Base-by-base conservation (phyloP, 2,113 vertebrate genomes). In the Formicarius rufipectus region DNA sequence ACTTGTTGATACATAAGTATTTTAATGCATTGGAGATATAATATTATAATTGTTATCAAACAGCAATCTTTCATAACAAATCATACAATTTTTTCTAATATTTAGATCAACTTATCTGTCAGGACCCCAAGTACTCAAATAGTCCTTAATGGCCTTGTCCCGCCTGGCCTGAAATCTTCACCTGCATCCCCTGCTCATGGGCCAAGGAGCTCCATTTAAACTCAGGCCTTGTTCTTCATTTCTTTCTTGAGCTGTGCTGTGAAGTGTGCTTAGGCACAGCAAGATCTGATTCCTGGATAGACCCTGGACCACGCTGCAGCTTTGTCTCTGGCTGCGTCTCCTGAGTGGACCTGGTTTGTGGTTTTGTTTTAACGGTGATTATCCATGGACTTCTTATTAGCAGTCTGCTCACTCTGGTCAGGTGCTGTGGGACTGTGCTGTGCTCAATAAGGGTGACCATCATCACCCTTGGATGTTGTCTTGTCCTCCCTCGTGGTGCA, bases 161-260 rank as follows among this genome's bases (percentile, higher is more conserved):
- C 52, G 30, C 35, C 37, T 72, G n/a, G 10, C 12, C 59, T 53
- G 15, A n/a, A 58, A 44, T 21, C 45, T 85, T 22, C 15, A 33
- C 9, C 31, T 0, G 1, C 24, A 28, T 59, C 20, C 33, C 55
- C 2, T 2, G 69, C n/a, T 15, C 39, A 23, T 2, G 3, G 16
- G 19, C 33, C 24, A 20, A 42, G 42, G 39, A 64, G 10, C 24
- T 73, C 18, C 35, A 12, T 15, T 17, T 56, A 52, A 80, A 71
- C 16, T 56, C 44, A 21, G 44, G 31, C 13, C 18, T 30, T 49
- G 24, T 6, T 39, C 66, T 45, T 60, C 49, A 8, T 30, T 69
- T 19, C 33, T 40, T 50, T 31, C 50, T 40, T n/a, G 25, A 53
- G 9, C 39, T 39, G 31, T 84, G 22, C 31, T 42, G 24, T 39